Base-by-base conservation (phyloP, 2,888 invertebrate species). In the Lasioglossum pauxillum region DNA sequence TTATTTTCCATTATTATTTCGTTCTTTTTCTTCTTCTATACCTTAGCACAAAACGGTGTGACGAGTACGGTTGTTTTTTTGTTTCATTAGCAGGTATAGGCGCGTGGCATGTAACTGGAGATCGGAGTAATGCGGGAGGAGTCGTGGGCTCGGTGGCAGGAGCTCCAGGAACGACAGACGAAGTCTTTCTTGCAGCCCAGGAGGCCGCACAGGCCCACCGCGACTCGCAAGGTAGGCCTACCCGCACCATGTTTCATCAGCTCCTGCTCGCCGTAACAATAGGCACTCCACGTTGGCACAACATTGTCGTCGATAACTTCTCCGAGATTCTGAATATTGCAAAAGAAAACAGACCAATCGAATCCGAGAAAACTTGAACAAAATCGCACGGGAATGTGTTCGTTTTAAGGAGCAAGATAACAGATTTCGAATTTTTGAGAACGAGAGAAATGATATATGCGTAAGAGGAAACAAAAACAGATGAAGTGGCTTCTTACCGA, bases 161-260 rank as follows among this genome's bases (percentile, higher is more conserved):
- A 83, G 93, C 93, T 80, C 93, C 95, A 5, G 95, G 95, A 90
- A 92, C 95, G 71, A 95, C 94, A 96, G 98, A 98, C 94, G 98
- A 98, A 96, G 97, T 98, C 94, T 97, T 97, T 95, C 97, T 98
- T 96, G 97, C 97, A 95, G 97, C 98, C 95, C 98, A 97, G 96
- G 98, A 98, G 95, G 96, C 96, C 94, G 96, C 96, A 88, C 96
- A 96, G 96, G 97, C 97, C 96, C 98, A 98, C 96, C 97, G 98
- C 96, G 98, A 98, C 96, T 97, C 98, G 95, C 98, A 98, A 98
- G 98, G 98, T 98, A 98, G 97, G 98, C 96, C 96, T 96, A 96
- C 95, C 95, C 94, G 95, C 94, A 93, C 94, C 95, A 93, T 93
- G 94, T 93, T 86, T 86, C 92, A 94, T 88, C 86, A 84, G 92